Base-by-base conservation (phyloP, 2,888 invertebrate genomes). In the Tryphoninae sp. region DNA sequence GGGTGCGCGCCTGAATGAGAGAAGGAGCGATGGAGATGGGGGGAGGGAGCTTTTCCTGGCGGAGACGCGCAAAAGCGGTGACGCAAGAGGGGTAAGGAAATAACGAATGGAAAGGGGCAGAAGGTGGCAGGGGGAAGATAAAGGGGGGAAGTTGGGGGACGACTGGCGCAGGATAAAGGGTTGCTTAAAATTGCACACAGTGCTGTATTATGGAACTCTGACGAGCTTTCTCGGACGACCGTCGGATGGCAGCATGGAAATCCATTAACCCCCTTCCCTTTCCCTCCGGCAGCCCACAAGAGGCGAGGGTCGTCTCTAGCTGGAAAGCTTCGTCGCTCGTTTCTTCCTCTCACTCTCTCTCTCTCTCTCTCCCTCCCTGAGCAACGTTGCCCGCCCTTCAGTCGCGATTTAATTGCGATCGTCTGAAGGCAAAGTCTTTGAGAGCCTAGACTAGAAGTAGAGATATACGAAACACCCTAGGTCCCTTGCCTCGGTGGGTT, bases 161-260 rank as follows among this genome's bases (percentile, higher is more conserved):
- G 55, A 75, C 62, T 77, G 53, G 86, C 86, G 86, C 81, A 86
- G 89, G 90, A 91, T 91, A 91, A 90, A 90, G 90, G 91, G 89
- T 90, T 90, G 90, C 89, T 91, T 90, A 90, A 90, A 91, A 91
- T 90, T 90, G 90, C 90, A 89, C 90, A 88, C 90, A 87, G 88
- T 87, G 88, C 90, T 90, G 90, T 89, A 91, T 91, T 90, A 90
- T 91, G 89, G 88, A 90, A 88, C 89, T 89, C 88, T 90, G 90
- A 90, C 89, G 89, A 89, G 90, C 87, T 89, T 88, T 86, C 86
- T 85, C 86, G 85, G 87, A 88, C 86, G 88, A 86, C 87, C 88
- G 89, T 88, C 88, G 87, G 88, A 90, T 89, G 89, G 85, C 87
- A 86, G 88, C 89, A 88, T 89, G 89, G 87, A 90, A 91, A 90